These are phyloP conservation scores for Fragum whitleyi DNA, from an alignment of 2,888 invertebrate species.

Conservation along the genomic window DNA sequence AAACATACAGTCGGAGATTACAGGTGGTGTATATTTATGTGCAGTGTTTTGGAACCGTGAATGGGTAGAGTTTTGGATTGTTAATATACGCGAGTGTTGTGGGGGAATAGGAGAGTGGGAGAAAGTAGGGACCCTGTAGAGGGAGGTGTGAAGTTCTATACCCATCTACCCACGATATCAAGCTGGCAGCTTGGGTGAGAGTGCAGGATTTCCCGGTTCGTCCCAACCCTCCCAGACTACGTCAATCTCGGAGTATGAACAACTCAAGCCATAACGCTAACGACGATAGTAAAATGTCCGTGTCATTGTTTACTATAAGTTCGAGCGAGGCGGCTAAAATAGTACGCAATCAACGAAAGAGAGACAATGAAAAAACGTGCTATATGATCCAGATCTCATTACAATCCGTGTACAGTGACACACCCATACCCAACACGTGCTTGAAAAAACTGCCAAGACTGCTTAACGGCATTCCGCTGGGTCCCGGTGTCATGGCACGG, in stretches of 20 bases:
- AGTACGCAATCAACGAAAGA: constrained; percentile 61
- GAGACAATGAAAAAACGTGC: constrained; percentile 74
- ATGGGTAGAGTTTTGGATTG: not conserved
- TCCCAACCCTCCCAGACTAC: not conserved
- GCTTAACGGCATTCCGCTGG: constrained; percentile 82
- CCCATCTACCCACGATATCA: constrained; percentile 9
- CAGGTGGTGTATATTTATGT: not conserved
- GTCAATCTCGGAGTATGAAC: constrained; percentile 1
- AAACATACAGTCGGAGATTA: not conserved
- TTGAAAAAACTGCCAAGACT: constrained; percentile 80
- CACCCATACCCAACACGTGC: constrained; percentile 75
- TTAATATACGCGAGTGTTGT: not conserved
- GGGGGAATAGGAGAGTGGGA: not conserved
- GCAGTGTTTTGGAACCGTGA: constrained; percentile 2
- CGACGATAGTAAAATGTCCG: constrained; percentile 53
- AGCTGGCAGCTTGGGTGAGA: constrained; percentile 51
- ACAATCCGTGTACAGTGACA: constrained; percentile 77
- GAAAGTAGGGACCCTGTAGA: no score
- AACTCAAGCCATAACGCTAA: not conserved
- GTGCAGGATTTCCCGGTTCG: constrained; percentile 39
- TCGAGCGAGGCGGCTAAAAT: constrained; percentile 74
- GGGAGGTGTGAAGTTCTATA: not conserved
- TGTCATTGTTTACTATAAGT: constrained; percentile 77
- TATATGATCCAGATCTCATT: constrained; percentile 79
- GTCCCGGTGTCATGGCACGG: constrained; percentile 78